phyloP scores from a whole-genome alignment of 2,113 vertebrate genomes.

The Sapayoa aenigma region DNA sequence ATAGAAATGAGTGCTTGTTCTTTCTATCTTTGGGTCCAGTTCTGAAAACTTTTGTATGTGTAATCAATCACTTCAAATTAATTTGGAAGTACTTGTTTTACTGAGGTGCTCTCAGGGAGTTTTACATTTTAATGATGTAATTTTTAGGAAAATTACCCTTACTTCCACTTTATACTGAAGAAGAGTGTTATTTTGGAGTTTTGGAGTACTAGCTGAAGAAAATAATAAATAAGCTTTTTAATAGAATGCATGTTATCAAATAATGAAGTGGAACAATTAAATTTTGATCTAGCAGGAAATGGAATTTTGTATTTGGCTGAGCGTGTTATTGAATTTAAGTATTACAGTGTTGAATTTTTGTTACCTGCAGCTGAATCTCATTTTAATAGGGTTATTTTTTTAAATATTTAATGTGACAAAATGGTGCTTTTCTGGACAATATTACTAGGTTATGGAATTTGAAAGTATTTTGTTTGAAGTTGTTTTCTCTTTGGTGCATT shows the following conservation, averaged over 20 bases:
- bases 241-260: conserved; percentile 5
- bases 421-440: not conserved
- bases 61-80: not conserved
- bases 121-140: not conserved
- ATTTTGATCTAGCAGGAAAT: conserved; percentile 42
- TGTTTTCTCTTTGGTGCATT: not conserved
- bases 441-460: not conserved
- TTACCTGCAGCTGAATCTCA: conserved; percentile 8
- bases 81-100: not conserved
- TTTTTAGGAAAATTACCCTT: not conserved
- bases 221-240: conserved; percentile 25
- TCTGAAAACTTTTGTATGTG: not conserved
- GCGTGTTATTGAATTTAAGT: conserved; percentile 44
- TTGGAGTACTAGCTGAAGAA: not conserved
- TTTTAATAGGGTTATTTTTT: conserved; percentile 40
- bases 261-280: conserved; percentile 54
- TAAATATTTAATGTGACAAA: not conserved
- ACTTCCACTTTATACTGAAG: not conserved
- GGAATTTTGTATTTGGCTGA: conserved; percentile 56
- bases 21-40: not conserved
- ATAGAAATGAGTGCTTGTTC: not conserved
- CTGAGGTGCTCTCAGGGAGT: not conserved
- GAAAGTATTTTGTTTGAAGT: not conserved
- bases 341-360: conserved; percentile 2
- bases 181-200: not conserved